Conservation (phyloP, 2,797 vertebrate species). For the Coccyzus lansbergi region DNA sequence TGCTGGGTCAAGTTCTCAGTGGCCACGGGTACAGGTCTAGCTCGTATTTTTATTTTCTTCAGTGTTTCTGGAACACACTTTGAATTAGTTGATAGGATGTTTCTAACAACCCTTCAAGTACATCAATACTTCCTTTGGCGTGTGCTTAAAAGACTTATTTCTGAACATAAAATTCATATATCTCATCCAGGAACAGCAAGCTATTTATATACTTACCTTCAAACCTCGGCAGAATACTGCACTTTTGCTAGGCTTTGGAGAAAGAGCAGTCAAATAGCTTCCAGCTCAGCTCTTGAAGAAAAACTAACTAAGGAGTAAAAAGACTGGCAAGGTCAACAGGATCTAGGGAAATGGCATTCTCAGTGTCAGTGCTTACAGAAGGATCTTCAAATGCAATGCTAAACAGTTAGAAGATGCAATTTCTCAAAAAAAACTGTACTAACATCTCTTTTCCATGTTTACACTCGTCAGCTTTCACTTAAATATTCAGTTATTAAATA, state of each 20-base stretch:
- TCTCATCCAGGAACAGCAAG: neutral
- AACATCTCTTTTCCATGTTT: neutral
- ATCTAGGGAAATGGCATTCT: neutral
- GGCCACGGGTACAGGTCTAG: neutral
- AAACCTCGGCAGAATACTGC: neutral
- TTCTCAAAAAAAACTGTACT: neutral
- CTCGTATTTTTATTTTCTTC: neutral
- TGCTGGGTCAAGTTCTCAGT: neutral
- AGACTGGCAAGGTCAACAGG: neutral
- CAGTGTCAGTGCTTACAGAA: neutral
- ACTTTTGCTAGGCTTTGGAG: neutral
- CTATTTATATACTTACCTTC: neutral
- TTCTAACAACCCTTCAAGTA: neutral
- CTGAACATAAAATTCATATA: neutral
- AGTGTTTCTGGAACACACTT: neutral
- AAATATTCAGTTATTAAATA: slow-evolving; percentile 4
- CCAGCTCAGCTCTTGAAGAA: neutral
- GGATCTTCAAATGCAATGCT: neutral
- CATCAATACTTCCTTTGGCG: neutral
- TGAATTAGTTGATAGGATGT: neutral
- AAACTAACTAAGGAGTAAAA: neutral
- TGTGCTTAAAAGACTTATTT: neutral
- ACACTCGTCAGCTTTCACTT: neutral
- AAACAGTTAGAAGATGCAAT: neutral
- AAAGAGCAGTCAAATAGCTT: neutral